Evolutionary conservation across 1,140 invertebrate species (phyloP).

Genomic region (Heliconius congener): DNA sequence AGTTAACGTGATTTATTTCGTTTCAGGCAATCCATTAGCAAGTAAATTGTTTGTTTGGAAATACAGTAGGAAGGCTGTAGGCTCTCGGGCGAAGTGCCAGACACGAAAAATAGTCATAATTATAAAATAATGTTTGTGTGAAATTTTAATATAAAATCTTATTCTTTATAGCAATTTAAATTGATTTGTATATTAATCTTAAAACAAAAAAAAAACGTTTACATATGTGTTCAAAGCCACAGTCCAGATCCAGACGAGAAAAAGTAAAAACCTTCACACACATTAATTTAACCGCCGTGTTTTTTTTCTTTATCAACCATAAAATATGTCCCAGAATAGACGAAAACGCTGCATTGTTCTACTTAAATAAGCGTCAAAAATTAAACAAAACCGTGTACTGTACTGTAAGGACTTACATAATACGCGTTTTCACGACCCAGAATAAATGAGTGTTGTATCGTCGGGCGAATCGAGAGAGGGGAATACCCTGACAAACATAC

Average conservation of each 20-base stretch:
- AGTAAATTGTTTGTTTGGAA: conserved; percentile 43
- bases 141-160: neutral
- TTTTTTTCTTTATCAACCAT: conserved; percentile 11
- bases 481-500: conserved; percentile 53
- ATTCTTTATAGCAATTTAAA: neutral
- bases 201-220: no score
- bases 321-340: conserved; percentile 3
- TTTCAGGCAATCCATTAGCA: conserved; percentile 47
- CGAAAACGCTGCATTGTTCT: conserved; percentile 7
- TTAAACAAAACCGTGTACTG: conserved; percentile 14
- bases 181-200: neutral
- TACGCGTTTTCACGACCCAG: conserved; percentile 29
- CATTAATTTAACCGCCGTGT: neutral
- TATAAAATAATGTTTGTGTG: neutral
- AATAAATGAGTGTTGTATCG: conserved; percentile 31
- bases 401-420: conserved; percentile 24
- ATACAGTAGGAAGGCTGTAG: conserved; percentile 32
- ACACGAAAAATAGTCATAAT: conserved; percentile 42
- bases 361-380: conserved; percentile 13
- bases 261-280: conserved; percentile 5
- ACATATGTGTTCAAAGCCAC: no score
- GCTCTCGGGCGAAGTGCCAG: conserved; percentile 53
- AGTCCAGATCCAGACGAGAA: no score
- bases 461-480: conserved; percentile 43
- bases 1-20: conserved; percentile 41